Evolutionary conservation across 1,140 invertebrate species (phyloP).

Genomic region (Brachionus plicatilis): DNA sequence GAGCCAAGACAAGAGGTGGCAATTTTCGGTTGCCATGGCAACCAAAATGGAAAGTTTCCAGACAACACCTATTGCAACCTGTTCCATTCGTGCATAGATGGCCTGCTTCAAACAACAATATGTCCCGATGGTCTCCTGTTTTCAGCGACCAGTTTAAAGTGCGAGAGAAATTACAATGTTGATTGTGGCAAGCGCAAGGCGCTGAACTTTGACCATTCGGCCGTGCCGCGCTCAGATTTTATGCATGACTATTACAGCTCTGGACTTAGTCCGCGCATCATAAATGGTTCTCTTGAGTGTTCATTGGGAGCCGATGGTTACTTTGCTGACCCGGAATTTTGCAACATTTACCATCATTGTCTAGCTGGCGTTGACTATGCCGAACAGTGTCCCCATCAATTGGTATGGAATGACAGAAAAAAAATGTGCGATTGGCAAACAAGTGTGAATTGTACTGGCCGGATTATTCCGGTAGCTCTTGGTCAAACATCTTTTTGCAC

Average conservation of each 20-base stretch:
- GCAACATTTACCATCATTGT: conserved; percentile 38
- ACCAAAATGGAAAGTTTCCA: not conserved
- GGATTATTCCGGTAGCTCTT: conserved; percentile 12
- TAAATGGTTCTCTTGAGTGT: conserved; percentile 33
- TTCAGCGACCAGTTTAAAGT: not conserved
- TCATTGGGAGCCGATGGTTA: conserved; percentile 5
- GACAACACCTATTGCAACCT: conserved; percentile 30
- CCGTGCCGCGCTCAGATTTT: not conserved
- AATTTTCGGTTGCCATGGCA: not conserved
- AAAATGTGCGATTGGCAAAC: conserved; percentile 41
- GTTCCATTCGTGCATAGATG: not conserved
- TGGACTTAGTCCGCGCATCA: not conserved
- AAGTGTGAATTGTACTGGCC: conserved; percentile 39
- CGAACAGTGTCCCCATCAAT: conserved; percentile 39
- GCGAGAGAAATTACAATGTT: conserved; percentile 18
- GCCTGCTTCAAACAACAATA: not conserved
- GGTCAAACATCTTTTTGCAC: conserved; percentile 40
- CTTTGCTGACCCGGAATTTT: conserved; percentile 38
- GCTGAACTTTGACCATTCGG: not conserved
- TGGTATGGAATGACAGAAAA: conserved; percentile 34
- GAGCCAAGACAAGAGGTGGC: not conserved
- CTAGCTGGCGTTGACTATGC: conserved; percentile 27
- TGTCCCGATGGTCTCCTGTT: conserved; percentile 22
- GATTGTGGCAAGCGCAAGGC: not conserved
- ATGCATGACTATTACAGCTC: not conserved